These are phyloP conservation scores for Campoplex nolae DNA, from an alignment of 2,888 invertebrate species.

Conservation along the genomic window DNA sequence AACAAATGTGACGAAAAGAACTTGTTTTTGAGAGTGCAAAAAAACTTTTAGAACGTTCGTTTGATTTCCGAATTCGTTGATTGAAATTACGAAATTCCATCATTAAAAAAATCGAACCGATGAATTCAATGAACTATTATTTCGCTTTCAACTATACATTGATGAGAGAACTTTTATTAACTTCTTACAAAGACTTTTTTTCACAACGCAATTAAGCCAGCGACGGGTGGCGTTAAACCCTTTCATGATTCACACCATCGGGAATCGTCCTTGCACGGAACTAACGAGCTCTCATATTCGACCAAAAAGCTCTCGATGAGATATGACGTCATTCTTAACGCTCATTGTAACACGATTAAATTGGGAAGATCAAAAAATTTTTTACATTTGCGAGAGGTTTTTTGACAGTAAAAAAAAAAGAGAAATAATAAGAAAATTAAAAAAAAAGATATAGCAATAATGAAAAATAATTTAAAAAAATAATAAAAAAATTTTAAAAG, in stretches of 20 bases:
- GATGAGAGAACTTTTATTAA: neutral
- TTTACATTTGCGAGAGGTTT: too few species aligned
- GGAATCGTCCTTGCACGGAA: neutral
- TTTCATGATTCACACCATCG: neutral
- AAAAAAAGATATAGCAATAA: too few species aligned
- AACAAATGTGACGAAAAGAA: neutral
- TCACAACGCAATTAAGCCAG: slow-evolving; percentile 6
- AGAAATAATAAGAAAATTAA: too few species aligned
- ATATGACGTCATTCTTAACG: neutral
- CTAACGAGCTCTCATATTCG: neutral
- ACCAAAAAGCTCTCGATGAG: neutral
- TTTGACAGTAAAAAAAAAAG: too few species aligned
- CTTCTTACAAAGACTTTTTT: neutral
- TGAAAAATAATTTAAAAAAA: too few species aligned
- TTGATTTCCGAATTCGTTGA: too few species aligned
- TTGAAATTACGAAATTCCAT: neutral
- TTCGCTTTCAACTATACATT: neutral
- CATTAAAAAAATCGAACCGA: neutral
- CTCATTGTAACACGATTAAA: neutral
- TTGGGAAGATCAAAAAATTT: neutral
- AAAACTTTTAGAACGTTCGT: neutral
- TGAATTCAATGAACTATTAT: neutral
- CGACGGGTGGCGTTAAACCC: slow-evolving; percentile 1
- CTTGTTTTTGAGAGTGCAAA: neutral
- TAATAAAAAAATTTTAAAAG: too few species aligned